Conservation (phyloP, 2,113 vertebrate species). For the Garra rufa region DNA sequence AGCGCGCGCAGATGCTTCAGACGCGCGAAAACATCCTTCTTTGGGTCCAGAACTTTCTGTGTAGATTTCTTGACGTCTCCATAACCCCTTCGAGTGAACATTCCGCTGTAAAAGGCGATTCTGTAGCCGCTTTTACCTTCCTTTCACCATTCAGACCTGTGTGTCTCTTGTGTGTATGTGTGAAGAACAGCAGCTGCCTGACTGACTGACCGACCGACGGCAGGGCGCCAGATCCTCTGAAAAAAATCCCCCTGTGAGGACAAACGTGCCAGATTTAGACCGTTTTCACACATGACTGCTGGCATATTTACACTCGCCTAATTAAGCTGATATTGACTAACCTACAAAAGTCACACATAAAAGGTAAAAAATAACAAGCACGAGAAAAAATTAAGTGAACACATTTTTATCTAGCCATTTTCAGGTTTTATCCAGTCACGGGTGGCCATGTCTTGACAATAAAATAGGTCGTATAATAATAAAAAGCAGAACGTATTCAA, state of each 20-base stretch:
- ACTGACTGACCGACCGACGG: background rate
- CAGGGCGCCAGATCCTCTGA: conserved; percentile 37
- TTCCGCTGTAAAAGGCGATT: conserved; percentile 77
- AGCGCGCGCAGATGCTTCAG: conserved; percentile 93
- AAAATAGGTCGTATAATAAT: background rate
- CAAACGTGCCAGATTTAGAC: background rate
- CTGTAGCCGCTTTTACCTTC: conserved; percentile 70
- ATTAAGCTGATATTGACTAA: background rate
- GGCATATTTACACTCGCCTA: background rate
- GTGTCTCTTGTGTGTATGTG: conserved; percentile 66
- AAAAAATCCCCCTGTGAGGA: conserved; percentile 31
- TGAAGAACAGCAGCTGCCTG: conserved; percentile 51
- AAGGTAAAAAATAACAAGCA: background rate
- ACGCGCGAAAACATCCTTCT: conserved; percentile 94
- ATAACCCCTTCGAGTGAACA: conserved; percentile 95
- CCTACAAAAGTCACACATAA: background rate
- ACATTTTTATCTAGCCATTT: background rate
- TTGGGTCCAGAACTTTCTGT: conserved; percentile 99
- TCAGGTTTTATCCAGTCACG: background rate
- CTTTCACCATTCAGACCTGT: conserved; percentile 71
- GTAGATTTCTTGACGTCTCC: conserved; percentile 98
- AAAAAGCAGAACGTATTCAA: background rate
- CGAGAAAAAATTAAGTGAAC: background rate
- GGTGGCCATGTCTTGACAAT: background rate
- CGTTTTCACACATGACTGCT: background rate